phyloP scores from a whole-genome alignment of 2,797 vertebrate genomes.

The Apogon hyalosoma region DNA sequence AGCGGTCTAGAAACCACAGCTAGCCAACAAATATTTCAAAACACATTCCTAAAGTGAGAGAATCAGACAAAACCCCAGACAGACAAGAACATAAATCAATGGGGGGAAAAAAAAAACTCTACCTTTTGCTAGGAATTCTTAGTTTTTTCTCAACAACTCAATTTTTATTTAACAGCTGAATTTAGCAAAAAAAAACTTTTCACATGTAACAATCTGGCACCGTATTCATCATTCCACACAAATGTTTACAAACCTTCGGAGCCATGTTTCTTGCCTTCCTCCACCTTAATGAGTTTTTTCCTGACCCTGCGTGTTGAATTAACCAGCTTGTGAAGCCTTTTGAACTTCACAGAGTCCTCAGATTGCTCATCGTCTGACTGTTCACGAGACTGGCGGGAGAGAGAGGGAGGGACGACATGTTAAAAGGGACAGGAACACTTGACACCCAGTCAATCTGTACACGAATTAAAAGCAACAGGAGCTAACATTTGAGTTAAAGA shows the following conservation, averaged over 20 bases:
- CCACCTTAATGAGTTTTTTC: constrained; percentile 97
- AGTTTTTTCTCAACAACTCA: constrained; percentile 4
- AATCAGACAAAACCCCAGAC: constrained; percentile 38
- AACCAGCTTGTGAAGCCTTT: constrained; percentile 96
- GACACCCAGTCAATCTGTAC: background rate
- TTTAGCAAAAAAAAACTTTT: background rate
- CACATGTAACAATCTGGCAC: background rate
- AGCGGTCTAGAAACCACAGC: constrained; percentile 38
- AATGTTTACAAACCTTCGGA: constrained; percentile 88
- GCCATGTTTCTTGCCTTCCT: constrained; percentile 94
- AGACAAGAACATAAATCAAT: background rate
- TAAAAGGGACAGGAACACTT: constrained; percentile 9
- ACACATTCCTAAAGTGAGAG: constrained; percentile 51
- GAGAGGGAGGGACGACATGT: constrained; percentile 26
- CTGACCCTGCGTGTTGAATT: constrained; percentile 96
- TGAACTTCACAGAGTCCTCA: constrained; percentile 98
- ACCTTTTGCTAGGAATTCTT: background rate
- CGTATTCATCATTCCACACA: background rate
- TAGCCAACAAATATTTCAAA: constrained; percentile 31
- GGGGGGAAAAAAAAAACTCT: background rate
- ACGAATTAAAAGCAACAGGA: background rate
- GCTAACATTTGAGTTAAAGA: background rate
- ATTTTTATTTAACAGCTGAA: background rate
- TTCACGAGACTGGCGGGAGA: constrained; percentile 90
- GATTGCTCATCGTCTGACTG: constrained; percentile 98